Conservation (phyloP, 2,113 vertebrate genomes). For the Plestiodon gilberti region DNA sequence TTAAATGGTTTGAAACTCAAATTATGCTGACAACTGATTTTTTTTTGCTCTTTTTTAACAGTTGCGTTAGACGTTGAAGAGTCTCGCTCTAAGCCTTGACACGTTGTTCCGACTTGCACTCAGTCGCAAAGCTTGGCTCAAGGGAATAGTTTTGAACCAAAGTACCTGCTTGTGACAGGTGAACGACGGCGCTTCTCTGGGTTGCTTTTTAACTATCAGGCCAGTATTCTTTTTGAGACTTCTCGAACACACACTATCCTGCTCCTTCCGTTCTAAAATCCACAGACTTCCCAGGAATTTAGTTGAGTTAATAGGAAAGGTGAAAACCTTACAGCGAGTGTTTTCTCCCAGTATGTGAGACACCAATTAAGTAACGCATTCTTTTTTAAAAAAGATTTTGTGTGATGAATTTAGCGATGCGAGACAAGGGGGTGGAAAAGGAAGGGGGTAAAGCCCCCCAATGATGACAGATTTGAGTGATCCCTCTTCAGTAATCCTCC, state of each 20-base stretch:
- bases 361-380: constrained; percentile 62
- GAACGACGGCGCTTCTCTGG: constrained; percentile 65
- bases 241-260: constrained; percentile 18
- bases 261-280: constrained; percentile 48
- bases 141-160: constrained; percentile 68
- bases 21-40: constrained; percentile 67
- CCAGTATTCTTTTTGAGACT: constrained; percentile 65
- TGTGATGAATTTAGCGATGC: constrained; percentile 21
- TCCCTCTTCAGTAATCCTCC: constrained; percentile 21
- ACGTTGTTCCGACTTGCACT: constrained; percentile 69
- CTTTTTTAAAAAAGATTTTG: constrained; percentile 36
- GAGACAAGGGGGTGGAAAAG: constrained; percentile 37
- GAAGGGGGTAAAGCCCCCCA: constrained; percentile 35
- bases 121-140: constrained; percentile 57
- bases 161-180: constrained; percentile 74
- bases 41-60: constrained; percentile 69
- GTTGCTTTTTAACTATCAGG: constrained; percentile 68
- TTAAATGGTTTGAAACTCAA: constrained; percentile 72
- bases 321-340: constrained; percentile 53
- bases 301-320: constrained; percentile 46
- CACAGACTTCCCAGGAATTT: constrained; percentile 42
- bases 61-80: constrained; percentile 67
- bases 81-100: constrained; percentile 65
- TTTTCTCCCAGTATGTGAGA: constrained; percentile 48
- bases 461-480: constrained; percentile 36